Percentiles rank a stretch among this genome's conserved stretches.
Evolutionary conservation across 1,140 invertebrate genomes (phyloP).

Genomic region (Pseudomyrmex sp.): DNA sequence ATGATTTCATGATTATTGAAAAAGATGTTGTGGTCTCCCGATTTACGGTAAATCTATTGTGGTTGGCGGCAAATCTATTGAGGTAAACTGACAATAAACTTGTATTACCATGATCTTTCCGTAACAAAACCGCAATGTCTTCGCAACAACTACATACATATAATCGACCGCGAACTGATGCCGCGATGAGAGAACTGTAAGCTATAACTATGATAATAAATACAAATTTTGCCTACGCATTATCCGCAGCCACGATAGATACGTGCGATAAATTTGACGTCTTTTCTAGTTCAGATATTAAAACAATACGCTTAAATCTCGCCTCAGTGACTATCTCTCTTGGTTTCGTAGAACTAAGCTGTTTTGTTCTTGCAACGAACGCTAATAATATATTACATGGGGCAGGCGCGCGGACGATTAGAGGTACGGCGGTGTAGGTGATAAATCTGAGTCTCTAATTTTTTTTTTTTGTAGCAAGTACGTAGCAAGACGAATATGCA

Average conservation of each 20-base stretch:
- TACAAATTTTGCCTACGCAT: neutral
- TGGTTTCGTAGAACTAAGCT: constrained; percentile 17
- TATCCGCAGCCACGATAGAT: neutral
- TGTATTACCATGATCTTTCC: neutral
- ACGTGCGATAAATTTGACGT: constrained; percentile 9
- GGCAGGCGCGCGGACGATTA: constrained; percentile 27
- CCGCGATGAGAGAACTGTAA: neutral
- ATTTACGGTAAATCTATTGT: constrained; percentile 28
- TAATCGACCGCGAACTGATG: constrained; percentile 10
- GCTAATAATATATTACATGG: constrained; percentile 41
- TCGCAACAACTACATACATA: neutral
- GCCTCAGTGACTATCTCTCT: constrained; percentile 1
- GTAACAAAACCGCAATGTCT: constrained; percentile 28
- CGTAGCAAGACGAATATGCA: constrained; percentile 1
- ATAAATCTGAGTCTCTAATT: constrained; percentile 57
- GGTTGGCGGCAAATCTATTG: neutral
- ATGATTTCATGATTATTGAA: neutral
- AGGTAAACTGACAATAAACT: constrained; percentile 22
- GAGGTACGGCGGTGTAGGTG: constrained; percentile 26
- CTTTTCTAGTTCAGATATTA: neutral
- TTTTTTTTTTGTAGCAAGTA: constrained; percentile 27
- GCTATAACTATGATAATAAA: neutral
- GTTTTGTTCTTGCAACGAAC: constrained; percentile 34
- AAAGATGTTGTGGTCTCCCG: constrained; percentile 10
- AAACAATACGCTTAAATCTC: constrained; percentile 17